Evolutionary conservation across 2,888 invertebrate species (phyloP), one percentile per base, ranked within the genome.

Genomic region (Agrotis ipsilon): DNA sequence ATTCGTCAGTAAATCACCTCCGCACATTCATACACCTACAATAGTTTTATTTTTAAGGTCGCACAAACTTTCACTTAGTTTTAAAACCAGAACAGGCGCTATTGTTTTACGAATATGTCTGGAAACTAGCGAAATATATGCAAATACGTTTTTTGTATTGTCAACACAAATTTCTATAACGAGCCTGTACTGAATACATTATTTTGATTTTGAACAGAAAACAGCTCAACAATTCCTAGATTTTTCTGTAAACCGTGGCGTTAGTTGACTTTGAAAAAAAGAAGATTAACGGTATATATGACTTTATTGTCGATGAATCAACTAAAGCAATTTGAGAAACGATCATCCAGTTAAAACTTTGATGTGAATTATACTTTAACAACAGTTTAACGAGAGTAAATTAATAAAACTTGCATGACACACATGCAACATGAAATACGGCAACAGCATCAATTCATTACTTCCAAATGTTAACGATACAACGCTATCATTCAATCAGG

Each of bases 61-160:
- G 27, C 18, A 9, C 46, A 27, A 61, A 72, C 82, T 82, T 81
- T 81, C 82, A 67, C 82, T 75, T 64, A 16, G 27, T 61, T 82
- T 79, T 60, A 69, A 68, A 78, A 77, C 52, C 46, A 78, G 69
- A 52, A n/a, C 43, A 68, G 48, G 27, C 43, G 46, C 76, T 73
- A 82, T 81, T 79, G 82, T 81, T 80, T 9, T 69, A 52, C 54
- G 45, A 63, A 71, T 65, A 32, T 63, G 61, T 60, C 52, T 70
- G 46, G 52, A 27, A 60, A 32, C 21, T 18, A 48, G 58, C 19
- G 45, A 78, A 75, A 68, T 72, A 64, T 67, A 68, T 73, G 65
- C 21, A 58, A 78, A 77, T 67, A 27, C 43, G 27, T 48, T 49
- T 69, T 54, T 57, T 67, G 49, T 63, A 64, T 66, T 59, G 19